Evolutionary conservation across 2,888 invertebrate species (phyloP).

Genomic region (Quadroppia sp.): DNA sequence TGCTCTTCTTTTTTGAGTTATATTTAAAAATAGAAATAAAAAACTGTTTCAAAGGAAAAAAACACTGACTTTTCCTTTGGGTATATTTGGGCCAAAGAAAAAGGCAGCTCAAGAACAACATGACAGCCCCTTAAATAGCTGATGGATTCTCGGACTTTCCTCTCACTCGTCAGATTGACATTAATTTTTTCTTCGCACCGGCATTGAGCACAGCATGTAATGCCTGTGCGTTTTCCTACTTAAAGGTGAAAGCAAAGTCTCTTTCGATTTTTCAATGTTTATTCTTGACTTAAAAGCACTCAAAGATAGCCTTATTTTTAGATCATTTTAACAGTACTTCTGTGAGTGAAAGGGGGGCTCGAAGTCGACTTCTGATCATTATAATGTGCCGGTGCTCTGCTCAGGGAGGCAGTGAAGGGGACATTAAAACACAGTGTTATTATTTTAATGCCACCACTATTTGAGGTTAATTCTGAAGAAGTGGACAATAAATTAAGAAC

Average conservation of each 20-base stretch:
- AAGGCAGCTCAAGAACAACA: background rate
- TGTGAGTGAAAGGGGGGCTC: too few relatives aligned
- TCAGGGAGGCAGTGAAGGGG: background rate
- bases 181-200: background rate
- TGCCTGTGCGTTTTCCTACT: background rate
- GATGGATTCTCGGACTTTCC: background rate
- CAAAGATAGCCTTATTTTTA: background rate
- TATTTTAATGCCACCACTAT: constrained; percentile 23
- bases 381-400: background rate
- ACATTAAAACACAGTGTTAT: constrained; percentile 4
- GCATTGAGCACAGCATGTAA: background rate
- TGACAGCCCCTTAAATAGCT: background rate
- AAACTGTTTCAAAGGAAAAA: background rate
- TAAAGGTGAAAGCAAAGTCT: too few relatives aligned
- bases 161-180: background rate
- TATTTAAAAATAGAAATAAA: too few relatives aligned
- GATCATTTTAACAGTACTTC: background rate
- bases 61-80: background rate
- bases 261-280: background rate
- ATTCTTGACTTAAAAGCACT: background rate
- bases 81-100: background rate
- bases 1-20: too few relatives aligned
- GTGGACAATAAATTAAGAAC: constrained; percentile 4
- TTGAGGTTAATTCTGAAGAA: constrained; percentile 27
- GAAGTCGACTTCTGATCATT: background rate